Evolutionary conservation across 2,113 vertebrate species (phyloP).

Genomic region (Ia io): DNA sequence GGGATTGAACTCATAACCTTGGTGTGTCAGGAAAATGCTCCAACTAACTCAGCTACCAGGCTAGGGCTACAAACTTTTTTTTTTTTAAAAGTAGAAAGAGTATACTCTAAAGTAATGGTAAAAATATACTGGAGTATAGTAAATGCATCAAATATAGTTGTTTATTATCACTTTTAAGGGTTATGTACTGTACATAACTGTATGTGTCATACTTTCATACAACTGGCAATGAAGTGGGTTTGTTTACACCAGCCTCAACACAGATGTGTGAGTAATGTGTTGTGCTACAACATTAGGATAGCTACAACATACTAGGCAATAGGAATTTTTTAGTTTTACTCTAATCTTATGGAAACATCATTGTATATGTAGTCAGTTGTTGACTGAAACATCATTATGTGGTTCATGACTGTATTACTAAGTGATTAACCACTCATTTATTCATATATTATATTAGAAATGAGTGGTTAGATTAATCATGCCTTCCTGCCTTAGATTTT

Average conservation of each 20-base stretch:
- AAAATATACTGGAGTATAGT: neutral
- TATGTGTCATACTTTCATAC: neutral
- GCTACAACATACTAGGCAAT: neutral
- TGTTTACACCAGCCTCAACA: neutral
- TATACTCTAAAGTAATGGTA: neutral
- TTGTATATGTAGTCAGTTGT: neutral
- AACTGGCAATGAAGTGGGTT: neutral
- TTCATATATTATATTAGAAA: neutral
- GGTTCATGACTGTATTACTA: neutral
- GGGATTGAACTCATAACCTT: too few relatives aligned
- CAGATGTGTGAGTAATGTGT: neutral
- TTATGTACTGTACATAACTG: neutral
- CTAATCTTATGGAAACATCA: neutral
- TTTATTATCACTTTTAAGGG: neutral
- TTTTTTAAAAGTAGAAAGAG: neutral
- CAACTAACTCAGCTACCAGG: too few relatives aligned
- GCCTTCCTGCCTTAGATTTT: too few relatives aligned
- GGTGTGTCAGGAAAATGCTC: too few relatives aligned
- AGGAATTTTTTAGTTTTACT: neutral
- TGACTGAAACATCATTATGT: neutral
- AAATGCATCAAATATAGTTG: neutral
- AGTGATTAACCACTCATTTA: neutral
- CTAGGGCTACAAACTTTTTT: neutral
- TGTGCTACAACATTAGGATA: neutral
- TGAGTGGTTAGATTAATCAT: neutral